Base-by-base conservation (phyloP, 2,797 vertebrate genomes). In the Poecile montanus region DNA sequence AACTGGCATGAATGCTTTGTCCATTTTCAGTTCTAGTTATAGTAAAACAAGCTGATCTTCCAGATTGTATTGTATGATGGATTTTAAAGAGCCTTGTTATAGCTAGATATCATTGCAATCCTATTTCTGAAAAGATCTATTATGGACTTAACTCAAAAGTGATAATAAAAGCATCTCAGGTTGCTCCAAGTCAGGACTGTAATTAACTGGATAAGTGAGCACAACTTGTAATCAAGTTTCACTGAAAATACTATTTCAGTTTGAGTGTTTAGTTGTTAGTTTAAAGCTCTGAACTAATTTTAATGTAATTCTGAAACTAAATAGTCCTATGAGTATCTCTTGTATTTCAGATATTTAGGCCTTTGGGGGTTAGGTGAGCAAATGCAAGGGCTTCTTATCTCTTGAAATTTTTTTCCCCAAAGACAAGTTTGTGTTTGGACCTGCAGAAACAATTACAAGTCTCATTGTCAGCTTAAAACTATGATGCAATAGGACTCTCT, bases 121-220 rank as follows among this genome's bases (percentile, higher is more conserved):
- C 63, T 86, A 5, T 74, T 94, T 86, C 86, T 94, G 91, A 91
- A 87, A 92, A 90, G 93, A 51, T 79, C 61, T 80, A 34, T 95
- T 93, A 65, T 22, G 50, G 53, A 20, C 53, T 94, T 86, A 86
- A 74, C 70, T 91, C 38, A 36, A 48, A 91, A 90, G 63, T 90
- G 91, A 58, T n/a, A 90, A 80, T 82, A 94, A 81, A 92, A 87
- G 77, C 67, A 71, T 83, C 79, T 96, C 67, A 3, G 61, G 77
- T 93, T 93, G 57, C 85, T 79, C 25, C 54, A 50, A 88, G 88
- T 78, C 76, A 92, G 88, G 47, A 21, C 89, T 88, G 53, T 90
- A 94, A 92, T 92, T 94, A 94, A 76, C 77, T 85, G 68, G 71
- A 34, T 89, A 91, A 81, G 83, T 86, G 91, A 76, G 60, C 30